Evolutionary conservation across 2,797 vertebrate species (phyloP), one percentile per base, ranked within the genome.

Genomic region (Sebastes vulpes): DNA sequence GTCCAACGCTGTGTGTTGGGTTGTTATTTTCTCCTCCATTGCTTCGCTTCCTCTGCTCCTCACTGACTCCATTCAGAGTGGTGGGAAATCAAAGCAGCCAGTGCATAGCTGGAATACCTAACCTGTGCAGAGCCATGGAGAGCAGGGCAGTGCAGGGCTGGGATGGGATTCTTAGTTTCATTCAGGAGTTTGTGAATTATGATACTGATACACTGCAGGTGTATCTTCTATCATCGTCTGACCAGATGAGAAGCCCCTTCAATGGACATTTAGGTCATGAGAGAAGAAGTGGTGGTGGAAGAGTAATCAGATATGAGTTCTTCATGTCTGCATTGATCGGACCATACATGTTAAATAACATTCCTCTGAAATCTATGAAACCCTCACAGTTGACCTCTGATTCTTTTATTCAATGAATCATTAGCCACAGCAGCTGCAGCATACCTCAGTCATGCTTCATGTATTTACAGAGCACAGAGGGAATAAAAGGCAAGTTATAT

Each of bases 1-100:
- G 74, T 86, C 72, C 72, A 69, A 74, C 23, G 50, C 5, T 78
- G 76, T 75, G 76, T 81, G 77, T 77, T 48, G 31, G 64, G 42
- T 76, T 72, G 73, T 87, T 69, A 79, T 88, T 88, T 91, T 90
- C 82, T 88, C 80, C 87, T 87, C 79, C 82, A 10, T n/a, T 84
- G 82, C 86, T 66, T 72, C 10, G 7, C 75, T 78, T 89, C 76
- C 78, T 73, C 77, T 50, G 25, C 79, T 79, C 82, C 82, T 90
- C 86, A 66, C 75, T 85, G 77, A 72, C 77, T 89, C 87, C 72
- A 82, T 93, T 89, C 83, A 90, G 9, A 81, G 72, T 73, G 89
- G 35, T 85, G 80, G 78, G 89, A 86, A 91, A 81, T 84, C 67
- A 68, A 74, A 83, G 78, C 81, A 56, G 21, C 64, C 63, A 6